Conservation (phyloP, 1,140 invertebrate genomes). For the Bacillus rossius region DNA sequence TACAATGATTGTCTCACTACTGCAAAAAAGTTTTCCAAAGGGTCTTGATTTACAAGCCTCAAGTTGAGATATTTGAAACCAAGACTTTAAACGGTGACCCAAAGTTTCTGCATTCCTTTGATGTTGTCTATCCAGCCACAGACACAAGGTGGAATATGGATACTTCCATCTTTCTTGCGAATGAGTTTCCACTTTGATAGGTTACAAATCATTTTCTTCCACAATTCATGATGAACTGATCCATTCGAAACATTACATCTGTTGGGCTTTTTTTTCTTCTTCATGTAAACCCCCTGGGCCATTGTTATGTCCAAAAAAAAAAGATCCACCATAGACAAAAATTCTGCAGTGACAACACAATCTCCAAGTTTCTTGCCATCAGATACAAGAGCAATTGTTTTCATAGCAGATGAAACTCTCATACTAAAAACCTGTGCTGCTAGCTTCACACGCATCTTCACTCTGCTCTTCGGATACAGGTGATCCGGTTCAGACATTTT, state of each 20-base stretch:
- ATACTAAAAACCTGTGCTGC: constrained; percentile 28
- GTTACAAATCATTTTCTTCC: too few relatives aligned
- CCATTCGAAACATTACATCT: too few relatives aligned
- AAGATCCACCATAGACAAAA: constrained; percentile 28
- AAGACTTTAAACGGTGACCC: constrained; percentile 20
- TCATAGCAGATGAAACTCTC: constrained; percentile 25
- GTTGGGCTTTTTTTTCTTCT: too few relatives aligned
- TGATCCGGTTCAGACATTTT: too few relatives aligned
- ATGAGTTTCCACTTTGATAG: background rate
- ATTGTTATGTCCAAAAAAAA: constrained; percentile 32
- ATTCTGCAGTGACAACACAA: constrained; percentile 20
- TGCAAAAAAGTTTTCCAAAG: constrained; percentile 40
- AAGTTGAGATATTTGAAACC: constrained; percentile 15
- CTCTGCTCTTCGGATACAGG: background rate
- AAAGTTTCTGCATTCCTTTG: constrained; percentile 24
- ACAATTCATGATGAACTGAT: too few relatives aligned
- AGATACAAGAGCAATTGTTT: constrained; percentile 17
- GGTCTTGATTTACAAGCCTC: constrained; percentile 35
- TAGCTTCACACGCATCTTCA: constrained; percentile 31
- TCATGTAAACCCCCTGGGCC: constrained; percentile 13
- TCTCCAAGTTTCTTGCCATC: constrained; percentile 22
- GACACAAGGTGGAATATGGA: constrained; percentile 23
- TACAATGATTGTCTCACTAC: constrained; percentile 29
- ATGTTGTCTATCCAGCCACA: constrained; percentile 28
- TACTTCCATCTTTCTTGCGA: constrained; percentile 17